Evolutionary conservation across 2,113 vertebrate species (phyloP).

Genomic region (Nycticryphes semicollaris): DNA sequence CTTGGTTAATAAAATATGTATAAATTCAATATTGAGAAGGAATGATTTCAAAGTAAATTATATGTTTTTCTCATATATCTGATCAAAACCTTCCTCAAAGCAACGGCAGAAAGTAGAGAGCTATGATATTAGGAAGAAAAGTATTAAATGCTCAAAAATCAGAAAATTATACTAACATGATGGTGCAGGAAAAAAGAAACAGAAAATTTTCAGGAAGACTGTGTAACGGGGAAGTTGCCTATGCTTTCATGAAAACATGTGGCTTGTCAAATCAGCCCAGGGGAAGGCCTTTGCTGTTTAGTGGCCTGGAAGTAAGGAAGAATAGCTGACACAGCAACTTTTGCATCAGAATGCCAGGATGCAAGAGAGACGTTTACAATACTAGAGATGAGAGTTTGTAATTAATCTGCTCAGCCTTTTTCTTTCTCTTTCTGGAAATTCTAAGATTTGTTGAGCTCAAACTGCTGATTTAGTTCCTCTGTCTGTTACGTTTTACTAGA

Average conservation of each 20-base stretch:
- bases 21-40: neutral
- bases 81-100: neutral
- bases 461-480: neutral
- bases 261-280: constrained; percentile 32
- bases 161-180: neutral
- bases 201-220: neutral
- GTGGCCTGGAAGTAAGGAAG: constrained; percentile 37
- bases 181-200: neutral
- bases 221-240: neutral
- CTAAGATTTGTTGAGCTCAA: neutral
- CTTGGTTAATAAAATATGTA: neutral
- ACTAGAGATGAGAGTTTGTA: constrained; percentile 20
- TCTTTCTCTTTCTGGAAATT: neutral
- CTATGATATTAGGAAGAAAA: neutral
- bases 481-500: neutral
- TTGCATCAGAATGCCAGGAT: constrained; percentile 37
- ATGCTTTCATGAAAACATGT: neutral
- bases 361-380: constrained; percentile 19
- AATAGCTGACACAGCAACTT: constrained; percentile 68
- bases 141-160: neutral
- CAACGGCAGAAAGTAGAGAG: neutral
- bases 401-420: constrained; percentile 1
- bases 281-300: constrained; percentile 52
- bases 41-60: neutral
- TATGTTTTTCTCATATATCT: neutral